These are phyloP conservation scores for Therioaphis trifolii DNA, from an alignment of 2,888 invertebrate genomes.

Conservation along the genomic window DNA sequence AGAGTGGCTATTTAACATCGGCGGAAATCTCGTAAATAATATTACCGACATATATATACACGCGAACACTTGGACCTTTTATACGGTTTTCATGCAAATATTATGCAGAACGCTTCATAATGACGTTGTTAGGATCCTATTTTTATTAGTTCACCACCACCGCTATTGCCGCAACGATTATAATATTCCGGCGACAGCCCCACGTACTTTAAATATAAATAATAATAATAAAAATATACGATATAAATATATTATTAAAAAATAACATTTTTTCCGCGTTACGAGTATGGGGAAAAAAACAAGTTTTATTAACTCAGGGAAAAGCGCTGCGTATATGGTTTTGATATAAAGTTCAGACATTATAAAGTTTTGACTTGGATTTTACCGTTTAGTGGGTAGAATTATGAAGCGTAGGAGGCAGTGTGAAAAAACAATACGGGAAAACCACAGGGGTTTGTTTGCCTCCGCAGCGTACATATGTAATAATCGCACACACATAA, in stretches of 20 bases:
- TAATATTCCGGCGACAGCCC: neutral
- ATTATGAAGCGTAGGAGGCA: no score
- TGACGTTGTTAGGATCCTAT: conserved; percentile 47
- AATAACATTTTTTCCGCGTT: no score
- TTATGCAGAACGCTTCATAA: conserved; percentile 33
- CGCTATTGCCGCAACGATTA: neutral
- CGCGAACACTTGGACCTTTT: conserved; percentile 49
- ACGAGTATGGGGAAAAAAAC: neutral
- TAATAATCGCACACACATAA: neutral
- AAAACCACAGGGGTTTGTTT: conserved; percentile 45
- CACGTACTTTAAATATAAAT: conserved; percentile 51
- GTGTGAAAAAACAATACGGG: conserved; percentile 4
- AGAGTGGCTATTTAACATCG: conserved; percentile 54
- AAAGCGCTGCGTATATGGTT: conserved; percentile 38
- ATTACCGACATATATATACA: conserved; percentile 32
- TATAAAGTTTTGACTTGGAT: conserved; percentile 30
- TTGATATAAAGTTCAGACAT: conserved; percentile 43
- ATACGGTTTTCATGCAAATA: conserved; percentile 61
- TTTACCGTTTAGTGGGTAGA: conserved; percentile 14
- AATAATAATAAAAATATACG: conserved; percentile 10
- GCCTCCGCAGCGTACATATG: neutral
- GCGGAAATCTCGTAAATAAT: conserved; percentile 57
- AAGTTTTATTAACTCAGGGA: conserved; percentile 37
- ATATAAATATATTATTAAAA: neutral
- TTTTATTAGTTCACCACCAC: conserved; percentile 35